These are phyloP conservation scores for Melanerpes aurifrons DNA, from an alignment of 2,113 vertebrate genomes.

Conservation along the genomic window DNA sequence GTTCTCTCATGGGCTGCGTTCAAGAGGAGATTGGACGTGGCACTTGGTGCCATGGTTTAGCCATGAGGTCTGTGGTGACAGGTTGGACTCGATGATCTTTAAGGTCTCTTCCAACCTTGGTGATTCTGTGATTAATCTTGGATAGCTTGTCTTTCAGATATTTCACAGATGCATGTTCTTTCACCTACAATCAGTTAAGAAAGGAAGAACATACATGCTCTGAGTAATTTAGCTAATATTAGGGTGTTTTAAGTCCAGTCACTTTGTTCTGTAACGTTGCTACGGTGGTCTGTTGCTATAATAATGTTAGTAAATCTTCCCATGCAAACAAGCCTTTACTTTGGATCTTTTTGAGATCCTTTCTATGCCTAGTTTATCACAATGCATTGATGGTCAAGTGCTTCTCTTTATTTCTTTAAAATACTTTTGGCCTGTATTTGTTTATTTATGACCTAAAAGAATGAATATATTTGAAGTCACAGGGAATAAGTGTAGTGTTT, in stretches of 20 bases:
- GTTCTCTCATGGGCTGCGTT: not conserved
- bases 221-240: not conserved
- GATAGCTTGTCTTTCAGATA: not conserved
- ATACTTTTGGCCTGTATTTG: not conserved
- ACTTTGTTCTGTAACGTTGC: not conserved
- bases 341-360: not conserved
- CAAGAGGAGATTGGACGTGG: too few species aligned
- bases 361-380: not conserved
- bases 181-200: not conserved
- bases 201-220: not conserved
- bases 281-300: not conserved
- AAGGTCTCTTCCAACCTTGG: too few species aligned
- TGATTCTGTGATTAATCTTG: not conserved
- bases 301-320: not conserved
- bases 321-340: not conserved
- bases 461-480: not conserved
- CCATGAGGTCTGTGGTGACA: too few species aligned
- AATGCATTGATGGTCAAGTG: not conserved
- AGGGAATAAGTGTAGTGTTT: not conserved
- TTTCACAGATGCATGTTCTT: not conserved
- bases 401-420: not conserved
- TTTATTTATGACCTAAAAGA: not conserved
- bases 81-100: too few species aligned
- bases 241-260: not conserved
- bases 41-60: too few species aligned